Conservation (phyloP, 2,888 invertebrate species). For the Diplolepis rosae region DNA sequence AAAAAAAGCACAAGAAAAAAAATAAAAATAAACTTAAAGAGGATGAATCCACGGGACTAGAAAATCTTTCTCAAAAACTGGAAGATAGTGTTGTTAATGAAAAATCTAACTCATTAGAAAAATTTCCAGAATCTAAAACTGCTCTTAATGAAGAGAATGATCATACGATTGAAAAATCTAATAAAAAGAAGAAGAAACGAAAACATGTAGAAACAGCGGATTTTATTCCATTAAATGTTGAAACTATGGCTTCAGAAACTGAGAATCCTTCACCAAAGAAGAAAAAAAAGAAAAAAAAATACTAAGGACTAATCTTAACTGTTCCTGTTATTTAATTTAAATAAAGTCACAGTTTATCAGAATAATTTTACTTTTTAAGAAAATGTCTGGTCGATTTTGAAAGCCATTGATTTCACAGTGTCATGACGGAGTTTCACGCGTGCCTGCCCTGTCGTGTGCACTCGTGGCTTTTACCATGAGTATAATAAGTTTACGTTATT, state of each 20-base stretch:
- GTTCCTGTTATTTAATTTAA: not conserved
- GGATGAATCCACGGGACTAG: not conserved
- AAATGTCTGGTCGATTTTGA: not conserved
- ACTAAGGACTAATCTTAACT: not conserved
- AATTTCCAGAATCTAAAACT: constrained; percentile 31
- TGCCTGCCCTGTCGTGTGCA: constrained; percentile 8
- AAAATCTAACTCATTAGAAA: constrained; percentile 1
- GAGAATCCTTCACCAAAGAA: not conserved
- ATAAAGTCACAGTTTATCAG: not conserved
- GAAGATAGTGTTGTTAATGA: constrained; percentile 37
- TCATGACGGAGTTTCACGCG: constrained; percentile 5
- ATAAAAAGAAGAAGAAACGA: constrained; percentile 48
- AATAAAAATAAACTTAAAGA: constrained; percentile 42
- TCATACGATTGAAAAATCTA: constrained; percentile 47
- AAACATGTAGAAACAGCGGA: constrained; percentile 34
- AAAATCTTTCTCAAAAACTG: constrained; percentile 17
- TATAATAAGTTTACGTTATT: constrained; percentile 38
- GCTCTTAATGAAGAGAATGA: not conserved
- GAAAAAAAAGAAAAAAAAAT: constrained; percentile 11
- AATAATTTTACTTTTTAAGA: not conserved
- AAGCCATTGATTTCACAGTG: constrained; percentile 5
- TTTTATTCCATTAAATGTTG: constrained; percentile 38
- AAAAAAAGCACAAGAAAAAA: constrained; percentile 41
- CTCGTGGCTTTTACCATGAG: constrained; percentile 17
- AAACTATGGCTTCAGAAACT: constrained; percentile 34